phyloP scores from a whole-genome alignment of 1,140 invertebrate species.

The Leucophenga varia region DNA sequence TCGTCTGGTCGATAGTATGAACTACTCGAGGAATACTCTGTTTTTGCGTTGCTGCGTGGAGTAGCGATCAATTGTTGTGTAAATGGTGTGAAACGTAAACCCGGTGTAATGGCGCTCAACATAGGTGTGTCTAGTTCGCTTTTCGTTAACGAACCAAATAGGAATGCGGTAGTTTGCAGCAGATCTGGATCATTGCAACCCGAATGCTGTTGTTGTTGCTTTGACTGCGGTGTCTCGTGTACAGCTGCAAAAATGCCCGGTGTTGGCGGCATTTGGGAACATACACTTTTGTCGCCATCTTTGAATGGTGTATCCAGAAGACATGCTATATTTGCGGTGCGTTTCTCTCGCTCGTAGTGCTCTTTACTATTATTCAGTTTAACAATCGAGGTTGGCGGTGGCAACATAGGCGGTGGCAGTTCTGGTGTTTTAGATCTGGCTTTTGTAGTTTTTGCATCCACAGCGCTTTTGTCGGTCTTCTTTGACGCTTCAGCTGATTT shows the following conservation, averaged over 20 bases:
- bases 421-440: neutral
- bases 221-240: constrained; percentile 11
- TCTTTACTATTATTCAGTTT: constrained; percentile 3
- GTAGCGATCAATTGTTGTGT: constrained; percentile 21
- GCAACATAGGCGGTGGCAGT: neutral
- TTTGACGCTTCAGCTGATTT: no score
- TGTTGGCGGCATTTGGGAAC: constrained; percentile 31
- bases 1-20: constrained; percentile 54
- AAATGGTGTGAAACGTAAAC: constrained; percentile 40
- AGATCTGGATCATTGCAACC: constrained; percentile 7
- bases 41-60: constrained; percentile 32
- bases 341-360: constrained; percentile 1
- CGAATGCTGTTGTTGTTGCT: no score
- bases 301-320: constrained; percentile 45
- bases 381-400: neutral
- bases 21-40: constrained; percentile 47
- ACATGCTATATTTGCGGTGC: constrained; percentile 30
- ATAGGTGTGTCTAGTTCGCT: constrained; percentile 46
- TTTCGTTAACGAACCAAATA: constrained; percentile 47
- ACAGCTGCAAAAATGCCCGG: constrained; percentile 21
- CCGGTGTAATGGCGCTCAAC: constrained; percentile 48
- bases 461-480: neutral
- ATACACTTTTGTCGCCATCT: constrained; percentile 2
- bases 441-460: neutral
- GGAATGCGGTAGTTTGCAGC: constrained; percentile 32